phyloP scores from a whole-genome alignment of 2,797 vertebrate genomes.

The Onychomys arenicola region DNA sequence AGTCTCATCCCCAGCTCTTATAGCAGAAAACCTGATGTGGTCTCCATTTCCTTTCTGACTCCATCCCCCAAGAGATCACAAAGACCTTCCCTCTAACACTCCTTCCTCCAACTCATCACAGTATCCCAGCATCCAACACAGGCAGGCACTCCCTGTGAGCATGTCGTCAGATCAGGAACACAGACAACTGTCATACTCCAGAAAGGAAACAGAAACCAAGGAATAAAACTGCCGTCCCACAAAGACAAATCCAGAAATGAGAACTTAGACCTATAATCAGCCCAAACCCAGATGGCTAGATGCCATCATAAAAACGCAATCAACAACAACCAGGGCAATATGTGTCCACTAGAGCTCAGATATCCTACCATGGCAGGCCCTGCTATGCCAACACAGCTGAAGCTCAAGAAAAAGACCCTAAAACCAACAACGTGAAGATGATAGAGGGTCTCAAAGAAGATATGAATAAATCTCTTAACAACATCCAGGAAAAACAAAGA shows the following conservation, averaged over 20 bases:
- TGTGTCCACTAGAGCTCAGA: not conserved
- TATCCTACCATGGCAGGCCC: too few relatives aligned
- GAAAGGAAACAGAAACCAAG: not conserved
- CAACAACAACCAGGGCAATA: not conserved
- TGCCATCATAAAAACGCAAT: not conserved
- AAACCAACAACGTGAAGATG: too few relatives aligned
- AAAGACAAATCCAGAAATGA: not conserved
- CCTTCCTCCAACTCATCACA: not conserved
- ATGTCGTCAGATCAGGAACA: not conserved
- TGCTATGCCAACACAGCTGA: too few relatives aligned
- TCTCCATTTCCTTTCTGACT: not conserved
- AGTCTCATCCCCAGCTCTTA: not conserved
- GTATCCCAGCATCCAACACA: not conserved
- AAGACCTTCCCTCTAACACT: not conserved
- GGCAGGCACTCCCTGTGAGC: not conserved
- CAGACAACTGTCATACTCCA: not conserved
- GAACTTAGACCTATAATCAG: too few relatives aligned
- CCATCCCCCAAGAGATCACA: not conserved
- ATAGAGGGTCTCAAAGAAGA: too few relatives aligned
- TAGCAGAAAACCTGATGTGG: not conserved
- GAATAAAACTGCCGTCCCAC: not conserved
- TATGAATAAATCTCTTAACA: too few relatives aligned
- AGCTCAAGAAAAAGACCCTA: too few relatives aligned
- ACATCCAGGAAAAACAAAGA: too few relatives aligned
- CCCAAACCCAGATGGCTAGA: not conserved